Evolutionary conservation across 2,797 vertebrate species (phyloP).

Genomic region (Channa striata): DNA sequence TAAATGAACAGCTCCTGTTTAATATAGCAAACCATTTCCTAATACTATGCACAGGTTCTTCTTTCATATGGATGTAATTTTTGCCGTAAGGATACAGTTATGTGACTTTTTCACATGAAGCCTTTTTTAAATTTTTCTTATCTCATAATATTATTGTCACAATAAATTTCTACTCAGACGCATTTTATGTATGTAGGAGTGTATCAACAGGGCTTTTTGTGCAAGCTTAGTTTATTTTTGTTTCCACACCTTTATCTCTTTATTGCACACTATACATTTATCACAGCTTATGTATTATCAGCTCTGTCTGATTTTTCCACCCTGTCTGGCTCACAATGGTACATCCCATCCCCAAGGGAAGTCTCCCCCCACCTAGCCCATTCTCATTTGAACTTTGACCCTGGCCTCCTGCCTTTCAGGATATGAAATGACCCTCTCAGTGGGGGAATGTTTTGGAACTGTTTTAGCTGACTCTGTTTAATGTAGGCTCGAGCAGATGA

Average conservation of each 20-base stretch:
- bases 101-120: not conserved
- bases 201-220: not conserved
- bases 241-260: slow-evolving; percentile 4
- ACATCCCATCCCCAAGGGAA: slow-evolving; percentile 75
- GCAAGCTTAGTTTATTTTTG: slow-evolving; percentile 6
- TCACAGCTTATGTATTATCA: slow-evolving; percentile 66
- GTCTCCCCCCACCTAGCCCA: slow-evolving; percentile 22
- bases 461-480: slow-evolving; percentile 57
- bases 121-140: not conserved
- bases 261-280: slow-evolving; percentile 49
- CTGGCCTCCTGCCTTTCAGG: slow-evolving; percentile 76
- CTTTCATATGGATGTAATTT: not conserved
- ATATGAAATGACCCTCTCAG: slow-evolving; percentile 77
- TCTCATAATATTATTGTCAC: slow-evolving; percentile 14
- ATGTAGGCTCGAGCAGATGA: slow-evolving; percentile 42
- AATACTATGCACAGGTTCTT: not conserved
- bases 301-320: slow-evolving; percentile 70
- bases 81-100: not conserved
- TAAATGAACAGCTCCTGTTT: slow-evolving; percentile 18
- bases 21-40: not conserved
- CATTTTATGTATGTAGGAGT: not conserved
- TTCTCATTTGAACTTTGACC: slow-evolving; percentile 83
- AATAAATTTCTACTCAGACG: not conserved
- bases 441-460: slow-evolving; percentile 63
- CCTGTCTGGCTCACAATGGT: slow-evolving; percentile 81